phyloP scores from a whole-genome alignment of 1,140 invertebrate genomes.

The Asobara japonica region DNA sequence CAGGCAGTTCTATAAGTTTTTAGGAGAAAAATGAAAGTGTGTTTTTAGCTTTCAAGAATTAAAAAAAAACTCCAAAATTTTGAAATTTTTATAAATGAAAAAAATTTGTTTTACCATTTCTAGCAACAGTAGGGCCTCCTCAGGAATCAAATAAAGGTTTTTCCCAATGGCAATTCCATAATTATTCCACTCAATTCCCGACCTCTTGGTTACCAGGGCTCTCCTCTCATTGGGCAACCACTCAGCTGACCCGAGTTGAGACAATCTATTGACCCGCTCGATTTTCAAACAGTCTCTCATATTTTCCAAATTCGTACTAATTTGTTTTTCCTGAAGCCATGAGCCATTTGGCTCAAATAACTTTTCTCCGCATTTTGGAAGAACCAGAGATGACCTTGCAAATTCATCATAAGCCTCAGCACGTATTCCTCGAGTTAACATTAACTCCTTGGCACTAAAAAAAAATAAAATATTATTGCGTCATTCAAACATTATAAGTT shows the following conservation, averaged over 20 bases:
- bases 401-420: constrained; percentile 55
- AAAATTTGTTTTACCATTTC: constrained; percentile 68
- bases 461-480: constrained; percentile 17
- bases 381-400: constrained; percentile 51
- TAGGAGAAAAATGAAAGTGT: constrained; percentile 22
- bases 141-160: constrained; percentile 68
- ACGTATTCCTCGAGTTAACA: constrained; percentile 66
- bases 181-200: constrained; percentile 69
- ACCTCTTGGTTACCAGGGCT: constrained; percentile 70
- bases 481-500: background rate
- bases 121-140: constrained; percentile 72
- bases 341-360: constrained; percentile 69
- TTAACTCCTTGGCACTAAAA: constrained; percentile 66
- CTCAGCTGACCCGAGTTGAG: constrained; percentile 68
- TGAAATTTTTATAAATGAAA: constrained; percentile 26
- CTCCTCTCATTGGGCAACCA: constrained; percentile 69
- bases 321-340: constrained; percentile 71
- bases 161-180: constrained; percentile 67
- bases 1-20: constrained; percentile 68
- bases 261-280: constrained; percentile 70
- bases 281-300: constrained; percentile 68
- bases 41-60: constrained; percentile 14
- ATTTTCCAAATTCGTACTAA: constrained; percentile 68
- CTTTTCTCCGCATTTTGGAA: constrained; percentile 70
- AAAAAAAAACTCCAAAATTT: constrained; percentile 6